Conservation (phyloP, 2,113 vertebrate genomes). For the Pheucticus melanocephalus region DNA sequence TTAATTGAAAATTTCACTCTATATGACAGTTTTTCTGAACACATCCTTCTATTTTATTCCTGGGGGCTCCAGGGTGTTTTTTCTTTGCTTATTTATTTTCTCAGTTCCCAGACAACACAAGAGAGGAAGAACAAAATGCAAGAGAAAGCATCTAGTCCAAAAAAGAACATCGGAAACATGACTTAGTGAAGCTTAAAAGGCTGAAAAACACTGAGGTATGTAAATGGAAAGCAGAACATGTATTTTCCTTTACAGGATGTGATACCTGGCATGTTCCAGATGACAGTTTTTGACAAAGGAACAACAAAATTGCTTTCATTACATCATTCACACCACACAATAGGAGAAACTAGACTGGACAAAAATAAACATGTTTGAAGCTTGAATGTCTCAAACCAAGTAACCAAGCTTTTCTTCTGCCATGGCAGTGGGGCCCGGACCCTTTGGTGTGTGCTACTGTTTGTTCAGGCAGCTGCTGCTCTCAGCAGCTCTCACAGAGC, state of each 20-base stretch:
- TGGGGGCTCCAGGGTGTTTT: rapidly evolving
- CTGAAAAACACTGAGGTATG: neutral
- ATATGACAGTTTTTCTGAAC: neutral
- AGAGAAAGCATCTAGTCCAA: neutral
- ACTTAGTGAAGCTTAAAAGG: neutral
- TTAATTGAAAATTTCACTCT: neutral
- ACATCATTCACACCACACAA: neutral
- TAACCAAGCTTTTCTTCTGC: neutral
- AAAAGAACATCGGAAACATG: neutral
- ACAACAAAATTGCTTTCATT: neutral
- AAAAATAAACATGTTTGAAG: neutral
- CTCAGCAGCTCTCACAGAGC: neutral
- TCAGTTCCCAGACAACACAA: neutral
- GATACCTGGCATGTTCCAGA: neutral
- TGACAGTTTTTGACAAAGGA: neutral
- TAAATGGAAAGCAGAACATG: neutral
- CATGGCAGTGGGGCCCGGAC: neutral
- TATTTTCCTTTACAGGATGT: neutral
- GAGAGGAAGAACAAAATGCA: neutral
- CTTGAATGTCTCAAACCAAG: neutral
- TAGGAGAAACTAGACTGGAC: neutral
- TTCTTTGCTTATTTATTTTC: neutral
- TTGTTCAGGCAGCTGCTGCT: neutral
- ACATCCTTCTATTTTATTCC: neutral
- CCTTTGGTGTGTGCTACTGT: rapidly evolving